Conservation (phyloP, 2,797 vertebrate species). For the Crenichthys baileyi region DNA sequence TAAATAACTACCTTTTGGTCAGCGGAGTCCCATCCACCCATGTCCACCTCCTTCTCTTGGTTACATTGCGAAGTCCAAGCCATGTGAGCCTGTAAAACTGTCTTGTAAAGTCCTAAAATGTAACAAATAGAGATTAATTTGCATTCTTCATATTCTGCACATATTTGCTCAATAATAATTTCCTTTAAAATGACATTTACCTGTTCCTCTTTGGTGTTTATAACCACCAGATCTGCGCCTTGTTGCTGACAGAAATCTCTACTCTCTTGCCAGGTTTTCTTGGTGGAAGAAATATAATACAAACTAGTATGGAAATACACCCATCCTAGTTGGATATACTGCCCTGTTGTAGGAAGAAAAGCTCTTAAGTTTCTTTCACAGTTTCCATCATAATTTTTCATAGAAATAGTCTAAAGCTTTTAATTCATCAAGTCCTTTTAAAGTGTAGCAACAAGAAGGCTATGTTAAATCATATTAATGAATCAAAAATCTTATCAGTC, state of each 20-base stretch:
- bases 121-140: background rate
- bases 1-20: constrained; percentile 23
- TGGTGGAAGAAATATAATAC: constrained; percentile 14
- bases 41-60: background rate
- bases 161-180: background rate
- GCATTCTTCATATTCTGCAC: background rate
- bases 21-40: constrained; percentile 55
- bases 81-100: constrained; percentile 16
- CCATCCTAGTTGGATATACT: constrained; percentile 15
- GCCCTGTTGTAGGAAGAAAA: background rate
- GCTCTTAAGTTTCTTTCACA: background rate
- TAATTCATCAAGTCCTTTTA: background rate
- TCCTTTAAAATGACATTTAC: constrained; percentile 2
- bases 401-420: background rate
- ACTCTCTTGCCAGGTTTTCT: constrained; percentile 29
- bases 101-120: constrained; percentile 40
- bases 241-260: constrained; percentile 28
- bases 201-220: constrained; percentile 49
- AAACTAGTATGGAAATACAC: constrained; percentile 25
- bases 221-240: constrained; percentile 46
- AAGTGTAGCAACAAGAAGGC: background rate
- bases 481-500: background rate
- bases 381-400: background rate
- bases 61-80: constrained; percentile 46
- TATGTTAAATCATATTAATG: background rate